phyloP scores from a whole-genome alignment of 2,888 invertebrate species.

The Pogonocherus hispidulus region DNA sequence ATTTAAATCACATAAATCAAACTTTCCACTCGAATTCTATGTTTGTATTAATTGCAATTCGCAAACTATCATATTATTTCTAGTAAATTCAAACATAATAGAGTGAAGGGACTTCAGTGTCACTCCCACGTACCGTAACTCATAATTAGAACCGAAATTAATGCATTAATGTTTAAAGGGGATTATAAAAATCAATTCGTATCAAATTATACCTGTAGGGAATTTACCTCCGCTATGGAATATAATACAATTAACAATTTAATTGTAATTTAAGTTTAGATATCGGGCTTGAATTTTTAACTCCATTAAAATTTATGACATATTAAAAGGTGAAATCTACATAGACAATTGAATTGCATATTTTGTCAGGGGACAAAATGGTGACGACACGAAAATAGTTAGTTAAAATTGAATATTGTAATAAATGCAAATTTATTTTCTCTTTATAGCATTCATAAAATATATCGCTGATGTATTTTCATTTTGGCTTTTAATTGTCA shows the following conservation, averaged over 20 bases:
- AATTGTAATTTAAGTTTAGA: constrained; percentile 26
- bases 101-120: too few species aligned
- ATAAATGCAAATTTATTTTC: constrained; percentile 13
- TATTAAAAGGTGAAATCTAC: constrained; percentile 11
- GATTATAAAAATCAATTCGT: constrained; percentile 11
- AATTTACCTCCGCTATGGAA: constrained; percentile 13
- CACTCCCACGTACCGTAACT: not conserved
- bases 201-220: constrained; percentile 1
- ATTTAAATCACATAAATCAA: not conserved
- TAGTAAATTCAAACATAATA: too few species aligned
- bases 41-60: too few species aligned
- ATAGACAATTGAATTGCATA: constrained; percentile 15
- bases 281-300: constrained; percentile 17
- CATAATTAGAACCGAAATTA: constrained; percentile 2
- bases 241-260: constrained; percentile 23
- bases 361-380: constrained; percentile 1
- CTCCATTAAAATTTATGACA: constrained; percentile 17
- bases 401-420: not conserved
- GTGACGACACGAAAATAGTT: not conserved
- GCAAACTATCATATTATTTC: too few species aligned
- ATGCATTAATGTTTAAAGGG: not conserved
- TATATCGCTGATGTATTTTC: not conserved
- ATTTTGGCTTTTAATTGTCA: not conserved
- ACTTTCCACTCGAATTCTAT: not conserved
- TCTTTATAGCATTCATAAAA: not conserved